phyloP scores from a whole-genome alignment of 2,797 vertebrate species.

The Phoebastria nigripes region DNA sequence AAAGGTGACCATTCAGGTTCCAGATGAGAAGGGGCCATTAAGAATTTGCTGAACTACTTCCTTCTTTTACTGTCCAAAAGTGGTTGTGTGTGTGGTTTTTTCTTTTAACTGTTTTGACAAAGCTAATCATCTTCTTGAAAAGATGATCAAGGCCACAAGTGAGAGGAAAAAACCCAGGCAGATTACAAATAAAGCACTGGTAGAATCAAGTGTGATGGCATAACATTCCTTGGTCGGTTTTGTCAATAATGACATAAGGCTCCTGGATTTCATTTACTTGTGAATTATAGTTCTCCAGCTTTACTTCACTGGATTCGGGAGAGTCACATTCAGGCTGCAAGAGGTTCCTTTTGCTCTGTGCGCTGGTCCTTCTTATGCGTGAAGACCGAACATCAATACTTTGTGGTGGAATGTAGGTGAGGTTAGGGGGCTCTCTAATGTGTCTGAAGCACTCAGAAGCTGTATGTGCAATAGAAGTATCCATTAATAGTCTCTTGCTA shows the following conservation, averaged over 20 bases:
- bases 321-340: not conserved
- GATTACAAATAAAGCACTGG: not conserved
- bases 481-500: not conserved
- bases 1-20: not conserved
- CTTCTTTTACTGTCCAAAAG: not conserved
- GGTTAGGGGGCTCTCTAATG: slow-evolving; percentile 68
- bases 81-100: no score
- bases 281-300: not conserved
- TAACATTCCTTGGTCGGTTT: not conserved
- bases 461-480: not conserved
- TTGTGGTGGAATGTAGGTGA: slow-evolving; percentile 65
- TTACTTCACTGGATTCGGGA: not conserved
- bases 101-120: not conserved
- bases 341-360: not conserved
- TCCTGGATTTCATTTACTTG: slow-evolving; percentile 38
- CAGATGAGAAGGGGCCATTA: not conserved
- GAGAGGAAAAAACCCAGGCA: not conserved
- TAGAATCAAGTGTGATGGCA: not conserved
- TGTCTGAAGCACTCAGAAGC: not conserved
- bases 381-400: not conserved
- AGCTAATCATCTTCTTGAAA: not conserved
- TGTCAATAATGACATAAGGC: slow-evolving; percentile 63
- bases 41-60: not conserved
- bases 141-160: slow-evolving; percentile 8
- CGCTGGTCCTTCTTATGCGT: not conserved